Evolutionary conservation across 2,888 invertebrate genomes (phyloP).

Genomic region (Calliopum simillimum): DNA sequence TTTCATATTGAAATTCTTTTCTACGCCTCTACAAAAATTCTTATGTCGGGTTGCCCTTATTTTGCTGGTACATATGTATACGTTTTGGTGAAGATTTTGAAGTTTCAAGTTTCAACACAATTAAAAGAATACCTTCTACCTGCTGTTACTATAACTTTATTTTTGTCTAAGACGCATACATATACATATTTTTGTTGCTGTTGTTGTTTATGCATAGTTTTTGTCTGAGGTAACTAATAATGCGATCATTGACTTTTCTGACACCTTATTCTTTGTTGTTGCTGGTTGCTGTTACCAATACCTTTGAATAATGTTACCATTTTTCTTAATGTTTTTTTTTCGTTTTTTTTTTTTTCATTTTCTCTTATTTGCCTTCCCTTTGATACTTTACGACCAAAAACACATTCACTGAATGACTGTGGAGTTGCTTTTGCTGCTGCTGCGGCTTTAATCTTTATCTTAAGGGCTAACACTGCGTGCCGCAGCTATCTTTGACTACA

Average conservation of each 20-base stretch:
- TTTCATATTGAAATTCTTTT: too few relatives aligned
- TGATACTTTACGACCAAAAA: background rate
- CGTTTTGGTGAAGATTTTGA: too few relatives aligned
- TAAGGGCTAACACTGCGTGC: constrained; percentile 14
- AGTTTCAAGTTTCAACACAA: too few relatives aligned
- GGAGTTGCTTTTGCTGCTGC: too few relatives aligned
- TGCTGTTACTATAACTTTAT: too few relatives aligned
- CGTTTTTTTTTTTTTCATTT: constrained; percentile 7
- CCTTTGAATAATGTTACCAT: constrained; percentile 15
- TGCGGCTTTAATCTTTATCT: background rate
- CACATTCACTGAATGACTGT: too few relatives aligned
- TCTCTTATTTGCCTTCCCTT: background rate
- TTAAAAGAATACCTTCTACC: too few relatives aligned
- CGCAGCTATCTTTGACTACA: too few relatives aligned
- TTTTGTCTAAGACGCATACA: background rate
- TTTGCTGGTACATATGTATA: too few relatives aligned
- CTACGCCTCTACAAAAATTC: too few relatives aligned
- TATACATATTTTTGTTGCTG: background rate
- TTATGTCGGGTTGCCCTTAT: too few relatives aligned
- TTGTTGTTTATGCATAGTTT: background rate
- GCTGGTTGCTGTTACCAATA: background rate
- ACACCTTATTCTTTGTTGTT: constrained; percentile 35
- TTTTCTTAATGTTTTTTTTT: constrained; percentile 1
- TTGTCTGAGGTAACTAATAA: constrained; percentile 18
- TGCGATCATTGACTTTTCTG: constrained; percentile 41